Evolutionary conservation across 2,797 vertebrate species (phyloP).

Genomic region (Mus minutoides): DNA sequence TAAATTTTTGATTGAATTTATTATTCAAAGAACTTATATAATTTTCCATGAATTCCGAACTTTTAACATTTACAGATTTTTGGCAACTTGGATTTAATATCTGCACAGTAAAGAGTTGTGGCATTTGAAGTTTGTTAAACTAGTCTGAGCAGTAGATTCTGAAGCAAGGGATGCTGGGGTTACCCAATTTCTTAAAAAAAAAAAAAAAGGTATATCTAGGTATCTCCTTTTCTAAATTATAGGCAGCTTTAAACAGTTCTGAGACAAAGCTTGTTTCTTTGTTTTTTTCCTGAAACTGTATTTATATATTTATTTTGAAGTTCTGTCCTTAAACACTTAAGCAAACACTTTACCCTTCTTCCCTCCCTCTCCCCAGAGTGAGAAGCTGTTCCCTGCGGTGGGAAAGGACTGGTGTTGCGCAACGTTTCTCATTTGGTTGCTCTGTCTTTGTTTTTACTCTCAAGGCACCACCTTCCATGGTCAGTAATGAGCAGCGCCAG

Average conservation of each 20-base stretch:
- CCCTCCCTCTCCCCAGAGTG: not conserved
- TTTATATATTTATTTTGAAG: constrained; percentile 53
- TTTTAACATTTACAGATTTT: constrained; percentile 28
- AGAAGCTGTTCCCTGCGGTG: not conserved
- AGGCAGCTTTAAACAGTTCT: constrained; percentile 41
- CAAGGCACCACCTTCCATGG: constrained; percentile 99
- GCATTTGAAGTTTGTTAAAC: constrained; percentile 31
- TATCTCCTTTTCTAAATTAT: constrained; percentile 37
- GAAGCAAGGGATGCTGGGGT: not conserved
- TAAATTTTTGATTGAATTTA: constrained; percentile 48
- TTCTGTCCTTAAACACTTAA: constrained; percentile 35
- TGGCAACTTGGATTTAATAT: constrained; percentile 10
- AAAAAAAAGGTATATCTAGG: not conserved
- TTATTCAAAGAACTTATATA: constrained; percentile 13
- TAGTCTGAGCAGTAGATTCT: constrained; percentile 20
- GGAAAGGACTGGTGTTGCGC: not conserved
- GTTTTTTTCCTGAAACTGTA: constrained; percentile 41
- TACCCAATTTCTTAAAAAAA: not conserved
- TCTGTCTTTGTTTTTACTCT: constrained; percentile 67
- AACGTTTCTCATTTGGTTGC: not conserved
- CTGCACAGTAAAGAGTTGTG: constrained; percentile 19
- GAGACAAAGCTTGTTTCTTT: constrained; percentile 54
- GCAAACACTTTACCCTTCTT: not conserved
- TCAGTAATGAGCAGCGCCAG: constrained; percentile 97
- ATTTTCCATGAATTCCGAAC: constrained; percentile 18